phyloP scores from a whole-genome alignment of 2,797 vertebrate genomes.

The Epinephelus malabaricus region DNA sequence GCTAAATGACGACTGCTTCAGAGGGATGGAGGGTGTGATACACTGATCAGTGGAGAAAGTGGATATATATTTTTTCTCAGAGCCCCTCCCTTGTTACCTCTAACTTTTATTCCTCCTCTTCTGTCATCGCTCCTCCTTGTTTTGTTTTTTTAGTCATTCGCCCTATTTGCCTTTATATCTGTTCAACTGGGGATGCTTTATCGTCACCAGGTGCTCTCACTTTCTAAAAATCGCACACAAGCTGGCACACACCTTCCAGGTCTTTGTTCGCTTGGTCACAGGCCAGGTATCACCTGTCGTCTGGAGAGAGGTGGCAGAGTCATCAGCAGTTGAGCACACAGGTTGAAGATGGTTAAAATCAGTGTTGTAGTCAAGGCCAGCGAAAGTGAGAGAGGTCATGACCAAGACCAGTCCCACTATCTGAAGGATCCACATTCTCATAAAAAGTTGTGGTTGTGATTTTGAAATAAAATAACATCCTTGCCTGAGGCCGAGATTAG shows the following conservation, averaged over 20 bases:
- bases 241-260: slow-evolving; percentile 24
- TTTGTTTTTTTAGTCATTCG: not conserved
- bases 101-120: slow-evolving; percentile 34
- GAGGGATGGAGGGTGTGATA: slow-evolving; percentile 32
- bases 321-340: not conserved
- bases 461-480: too few relatives aligned
- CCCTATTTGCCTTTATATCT: not conserved
- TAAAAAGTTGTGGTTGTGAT: too few relatives aligned
- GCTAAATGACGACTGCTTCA: slow-evolving; percentile 29
- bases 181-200: slow-evolving; percentile 5
- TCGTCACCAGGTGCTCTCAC: slow-evolving; percentile 21
- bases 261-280: slow-evolving; percentile 29
- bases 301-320: slow-evolving; percentile 5
- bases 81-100: slow-evolving; percentile 51
- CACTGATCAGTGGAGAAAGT: slow-evolving; percentile 28
- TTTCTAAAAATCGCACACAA: slow-evolving; percentile 26
- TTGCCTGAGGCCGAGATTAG: too few relatives aligned
- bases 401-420: too few relatives aligned
- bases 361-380: too few relatives aligned
- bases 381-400: too few relatives aligned
- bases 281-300: slow-evolving; percentile 30
- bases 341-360: not conserved
- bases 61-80: slow-evolving; percentile 59
- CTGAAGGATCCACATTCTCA: too few relatives aligned
- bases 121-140: slow-evolving; percentile 47